These are phyloP conservation scores for Leontopithecus rosalia DNA, from an alignment of 2,797 vertebrate genomes.

Conservation along the genomic window DNA sequence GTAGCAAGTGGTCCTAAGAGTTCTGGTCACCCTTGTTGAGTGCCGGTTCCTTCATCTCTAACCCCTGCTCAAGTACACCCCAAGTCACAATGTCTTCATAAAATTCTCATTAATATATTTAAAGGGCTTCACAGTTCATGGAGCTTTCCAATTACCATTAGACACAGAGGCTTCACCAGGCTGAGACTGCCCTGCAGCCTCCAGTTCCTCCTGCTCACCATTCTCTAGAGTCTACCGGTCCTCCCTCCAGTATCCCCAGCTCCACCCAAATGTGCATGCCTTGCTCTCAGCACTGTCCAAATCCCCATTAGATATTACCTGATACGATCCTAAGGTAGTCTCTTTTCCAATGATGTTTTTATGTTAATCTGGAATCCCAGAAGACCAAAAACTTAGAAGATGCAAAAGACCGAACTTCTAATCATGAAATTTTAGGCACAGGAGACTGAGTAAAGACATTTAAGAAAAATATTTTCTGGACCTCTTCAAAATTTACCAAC, in stretches of 20 bases:
- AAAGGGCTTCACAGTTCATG: not conserved
- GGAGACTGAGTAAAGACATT: not conserved
- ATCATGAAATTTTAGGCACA: not conserved
- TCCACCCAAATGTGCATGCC: not conserved
- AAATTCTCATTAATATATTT: not conserved
- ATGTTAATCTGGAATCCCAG: not conserved
- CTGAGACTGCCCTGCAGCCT: not conserved
- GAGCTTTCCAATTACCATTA: not conserved
- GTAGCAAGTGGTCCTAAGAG: not conserved
- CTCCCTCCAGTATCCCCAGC: fast-evolving
- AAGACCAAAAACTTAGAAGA: slow-evolving; percentile 17
- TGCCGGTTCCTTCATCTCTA: not conserved
- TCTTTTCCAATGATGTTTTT: not conserved
- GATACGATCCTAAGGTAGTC: not conserved
- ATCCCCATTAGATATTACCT: not conserved
- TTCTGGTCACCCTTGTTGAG: not conserved
- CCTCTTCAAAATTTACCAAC: not conserved
- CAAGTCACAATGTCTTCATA: not conserved
- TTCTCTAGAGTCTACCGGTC: not conserved
- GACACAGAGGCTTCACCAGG: not conserved
- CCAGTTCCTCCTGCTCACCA: not conserved
- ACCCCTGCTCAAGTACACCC: not conserved
- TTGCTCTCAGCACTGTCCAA: not conserved
- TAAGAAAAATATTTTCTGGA: slow-evolving; percentile 40
- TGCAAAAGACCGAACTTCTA: slow-evolving; percentile 13